phyloP scores from a whole-genome alignment of 2,797 vertebrate species.

The Phataginus tricuspis region DNA sequence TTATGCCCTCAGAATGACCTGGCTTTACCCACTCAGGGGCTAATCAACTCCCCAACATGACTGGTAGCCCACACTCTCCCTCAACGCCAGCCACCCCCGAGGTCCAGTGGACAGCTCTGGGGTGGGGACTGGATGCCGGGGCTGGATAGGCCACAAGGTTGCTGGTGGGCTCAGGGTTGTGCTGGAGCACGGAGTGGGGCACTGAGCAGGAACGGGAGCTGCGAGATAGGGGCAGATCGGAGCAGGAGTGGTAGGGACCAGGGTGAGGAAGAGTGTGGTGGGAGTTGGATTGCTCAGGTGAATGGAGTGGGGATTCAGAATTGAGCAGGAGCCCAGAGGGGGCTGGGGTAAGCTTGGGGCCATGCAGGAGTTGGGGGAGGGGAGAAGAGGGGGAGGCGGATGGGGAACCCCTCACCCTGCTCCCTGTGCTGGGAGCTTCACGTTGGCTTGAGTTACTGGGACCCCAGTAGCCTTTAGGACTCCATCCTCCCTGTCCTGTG shows the following conservation, averaged over 20 bases:
- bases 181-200: too few species aligned
- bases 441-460: background rate
- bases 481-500: background rate
- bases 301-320: background rate
- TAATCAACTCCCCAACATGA: background rate
- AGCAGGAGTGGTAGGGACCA: background rate
- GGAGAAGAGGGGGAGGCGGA: background rate
- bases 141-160: too few species aligned
- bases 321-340: background rate
- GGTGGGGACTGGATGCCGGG: background rate
- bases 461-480: background rate
- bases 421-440: background rate
- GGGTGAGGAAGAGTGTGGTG: background rate
- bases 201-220: background rate
- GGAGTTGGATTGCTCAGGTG: background rate
- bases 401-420: background rate
- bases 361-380: accelerated
- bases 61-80: background rate
- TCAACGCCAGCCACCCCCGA: background rate
- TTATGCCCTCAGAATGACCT: background rate
- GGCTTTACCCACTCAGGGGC: background rate
- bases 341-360: background rate
- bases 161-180: background rate
- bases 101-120: background rate
- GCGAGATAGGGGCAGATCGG: background rate